Evolutionary conservation across 2,113 vertebrate genomes (phyloP).

Genomic region (Sterna hirundo): DNA sequence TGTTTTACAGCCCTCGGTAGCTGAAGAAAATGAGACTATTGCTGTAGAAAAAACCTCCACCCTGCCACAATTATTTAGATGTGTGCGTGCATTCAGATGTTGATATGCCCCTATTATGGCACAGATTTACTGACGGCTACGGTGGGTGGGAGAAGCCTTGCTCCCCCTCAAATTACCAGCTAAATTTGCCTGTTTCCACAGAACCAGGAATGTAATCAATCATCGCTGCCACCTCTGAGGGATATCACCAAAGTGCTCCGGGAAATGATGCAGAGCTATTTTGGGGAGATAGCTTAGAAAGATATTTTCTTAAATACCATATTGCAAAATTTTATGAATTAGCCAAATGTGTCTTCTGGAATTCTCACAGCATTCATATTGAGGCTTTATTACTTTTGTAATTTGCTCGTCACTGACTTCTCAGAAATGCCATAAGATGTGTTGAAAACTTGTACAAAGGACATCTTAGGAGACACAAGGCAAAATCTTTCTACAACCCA

Average conservation of each 20-base stretch:
- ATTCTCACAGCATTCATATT: neutral
- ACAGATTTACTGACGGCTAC: neutral
- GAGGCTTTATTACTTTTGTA: neutral
- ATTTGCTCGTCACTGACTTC: neutral
- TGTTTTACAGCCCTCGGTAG: neutral
- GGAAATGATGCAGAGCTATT: slow-evolving; percentile 24
- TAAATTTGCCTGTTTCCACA: neutral
- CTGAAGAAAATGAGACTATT: neutral
- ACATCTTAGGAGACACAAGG: neutral
- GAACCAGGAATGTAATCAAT: neutral
- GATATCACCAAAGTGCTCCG: neutral
- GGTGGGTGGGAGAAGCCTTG: neutral
- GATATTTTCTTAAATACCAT: neutral
- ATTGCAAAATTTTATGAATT: neutral
- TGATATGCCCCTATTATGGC: neutral
- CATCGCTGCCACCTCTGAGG: neutral
- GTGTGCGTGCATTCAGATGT: neutral
- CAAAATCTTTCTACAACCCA: neutral
- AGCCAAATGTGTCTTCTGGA: neutral
- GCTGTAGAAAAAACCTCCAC: neutral
- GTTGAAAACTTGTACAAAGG: neutral
- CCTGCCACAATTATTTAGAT: neutral
- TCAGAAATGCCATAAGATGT: neutral
- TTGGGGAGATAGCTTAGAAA: neutral
- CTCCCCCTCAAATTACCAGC: neutral